A percentile compares a stretch with the other conserved stretches of the same genome.
phyloP scores from a whole-genome alignment of 2,888 invertebrate genomes.

The Microctonus hyperodae region DNA sequence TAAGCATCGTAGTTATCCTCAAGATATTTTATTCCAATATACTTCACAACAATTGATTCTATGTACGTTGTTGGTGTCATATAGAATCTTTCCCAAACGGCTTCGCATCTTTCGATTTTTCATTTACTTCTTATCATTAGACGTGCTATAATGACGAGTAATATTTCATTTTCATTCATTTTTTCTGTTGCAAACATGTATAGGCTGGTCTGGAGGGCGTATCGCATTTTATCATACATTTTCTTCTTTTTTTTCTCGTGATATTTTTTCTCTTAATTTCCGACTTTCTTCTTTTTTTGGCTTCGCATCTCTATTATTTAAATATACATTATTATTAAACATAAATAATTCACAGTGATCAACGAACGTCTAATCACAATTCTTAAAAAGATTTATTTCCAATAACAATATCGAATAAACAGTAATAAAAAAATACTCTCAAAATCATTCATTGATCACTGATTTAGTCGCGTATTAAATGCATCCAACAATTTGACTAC shows the following conservation, averaged over 20 bases:
- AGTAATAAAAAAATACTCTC: neutral
- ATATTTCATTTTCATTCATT: neutral
- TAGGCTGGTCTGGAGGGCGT: slow-evolving; percentile 22
- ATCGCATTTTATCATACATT: neutral
- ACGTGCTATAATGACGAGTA: neutral
- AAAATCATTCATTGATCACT: slow-evolving; percentile 12
- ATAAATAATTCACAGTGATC: neutral
- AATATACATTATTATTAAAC: neutral
- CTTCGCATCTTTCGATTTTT: neutral
- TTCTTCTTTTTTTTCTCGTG: neutral
- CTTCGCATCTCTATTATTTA: neutral
- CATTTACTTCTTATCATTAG: neutral
- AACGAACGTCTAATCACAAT: neutral
- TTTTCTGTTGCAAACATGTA: slow-evolving; percentile 9
- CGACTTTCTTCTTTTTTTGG: neutral
- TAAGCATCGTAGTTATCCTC: slow-evolving; percentile 16
- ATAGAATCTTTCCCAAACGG: neutral
- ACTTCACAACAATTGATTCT: neutral
- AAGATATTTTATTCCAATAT: neutral
- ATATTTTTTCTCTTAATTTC: neutral
- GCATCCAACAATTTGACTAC: neutral
- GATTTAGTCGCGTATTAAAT: neutral
- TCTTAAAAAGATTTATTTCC: no score
- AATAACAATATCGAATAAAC: neutral
- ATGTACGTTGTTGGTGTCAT: neutral